Evolutionary conservation across 2,888 invertebrate genomes (phyloP).

Genomic region (Pogonocherus hispidulus): DNA sequence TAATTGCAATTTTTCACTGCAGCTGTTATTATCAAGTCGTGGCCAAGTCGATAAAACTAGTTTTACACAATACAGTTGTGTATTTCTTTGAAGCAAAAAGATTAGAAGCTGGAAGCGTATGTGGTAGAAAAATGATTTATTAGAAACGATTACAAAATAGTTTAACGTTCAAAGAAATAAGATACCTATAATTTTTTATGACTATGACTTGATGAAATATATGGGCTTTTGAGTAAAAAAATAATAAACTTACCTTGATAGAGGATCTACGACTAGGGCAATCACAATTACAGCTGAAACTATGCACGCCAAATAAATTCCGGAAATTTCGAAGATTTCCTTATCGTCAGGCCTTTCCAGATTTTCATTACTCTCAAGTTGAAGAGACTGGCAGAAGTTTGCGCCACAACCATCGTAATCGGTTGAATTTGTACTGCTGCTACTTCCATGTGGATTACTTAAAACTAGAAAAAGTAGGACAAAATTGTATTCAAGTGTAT

Average conservation of each 20-base stretch:
- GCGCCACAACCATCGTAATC: constrained; percentile 80
- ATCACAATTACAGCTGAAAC: constrained; percentile 88
- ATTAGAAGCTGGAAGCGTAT: too few species aligned
- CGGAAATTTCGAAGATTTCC: constrained; percentile 90
- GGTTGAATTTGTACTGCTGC: constrained; percentile 68
- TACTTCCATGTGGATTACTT: constrained; percentile 79
- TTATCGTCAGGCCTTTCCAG: constrained; percentile 85
- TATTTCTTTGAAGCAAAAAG: too few species aligned
- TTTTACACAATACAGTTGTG: too few species aligned
- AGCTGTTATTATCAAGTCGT: too few species aligned
- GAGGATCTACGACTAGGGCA: constrained; percentile 89
- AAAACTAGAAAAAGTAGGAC: constrained; percentile 72
- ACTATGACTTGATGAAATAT: too few species aligned
- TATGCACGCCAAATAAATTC: constrained; percentile 91
- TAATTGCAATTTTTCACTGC: too few species aligned
- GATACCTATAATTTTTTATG: too few species aligned
- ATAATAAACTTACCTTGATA: constrained; percentile 83
- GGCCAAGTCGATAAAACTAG: too few species aligned
- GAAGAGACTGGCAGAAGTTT: constrained; percentile 76
- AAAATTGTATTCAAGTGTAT: neutral
- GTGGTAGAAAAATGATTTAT: too few species aligned
- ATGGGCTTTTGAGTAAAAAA: too few species aligned
- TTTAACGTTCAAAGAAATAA: too few species aligned
- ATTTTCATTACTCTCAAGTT: constrained; percentile 77
- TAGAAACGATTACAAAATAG: too few species aligned